Conservation (phyloP, 1,140 invertebrate genomes). For the Drosophila suzukii region DNA sequence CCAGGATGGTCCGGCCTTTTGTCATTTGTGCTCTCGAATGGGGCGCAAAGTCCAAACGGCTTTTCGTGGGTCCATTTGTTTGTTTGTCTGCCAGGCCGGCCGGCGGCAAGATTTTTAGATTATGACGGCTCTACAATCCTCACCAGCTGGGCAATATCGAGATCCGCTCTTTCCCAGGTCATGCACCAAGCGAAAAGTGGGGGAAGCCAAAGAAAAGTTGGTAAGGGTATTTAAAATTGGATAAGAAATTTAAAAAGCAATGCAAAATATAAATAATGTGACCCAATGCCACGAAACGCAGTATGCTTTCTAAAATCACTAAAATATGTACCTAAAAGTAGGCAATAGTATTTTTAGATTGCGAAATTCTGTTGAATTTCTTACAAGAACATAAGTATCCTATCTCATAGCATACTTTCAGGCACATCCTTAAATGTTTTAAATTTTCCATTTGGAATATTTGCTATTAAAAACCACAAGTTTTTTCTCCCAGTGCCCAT, state of each 20-base stretch:
- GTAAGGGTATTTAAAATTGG: background rate
- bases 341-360: background rate
- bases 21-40: slow-evolving; percentile 40
- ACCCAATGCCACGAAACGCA: too few relatives aligned
- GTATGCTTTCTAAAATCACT: background rate
- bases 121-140: slow-evolving; percentile 63
- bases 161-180: background rate
- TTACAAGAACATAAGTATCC: background rate
- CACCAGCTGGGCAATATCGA: slow-evolving; percentile 13
- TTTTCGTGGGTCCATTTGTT: slow-evolving; percentile 25
- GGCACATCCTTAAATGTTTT: too few relatives aligned
- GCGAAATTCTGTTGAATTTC: background rate
- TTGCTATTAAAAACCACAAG: too few relatives aligned
- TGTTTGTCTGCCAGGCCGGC: slow-evolving; percentile 25
- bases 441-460: too few relatives aligned
- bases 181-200: slow-evolving; percentile 1
- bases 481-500: slow-evolving; percentile 18
- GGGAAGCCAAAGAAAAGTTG: background rate
- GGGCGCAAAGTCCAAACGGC: slow-evolving; percentile 33
- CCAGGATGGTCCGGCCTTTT: slow-evolving; percentile 33
- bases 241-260: too few relatives aligned
- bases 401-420: too few relatives aligned
- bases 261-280: too few relatives aligned
- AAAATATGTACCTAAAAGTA: background rate
- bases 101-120: slow-evolving; percentile 71